A percentile compares a stretch with the other conserved stretches of the same genome.
phyloP scores from a whole-genome alignment of 1,140 invertebrate genomes.

The Bradysia coprophila region DNA sequence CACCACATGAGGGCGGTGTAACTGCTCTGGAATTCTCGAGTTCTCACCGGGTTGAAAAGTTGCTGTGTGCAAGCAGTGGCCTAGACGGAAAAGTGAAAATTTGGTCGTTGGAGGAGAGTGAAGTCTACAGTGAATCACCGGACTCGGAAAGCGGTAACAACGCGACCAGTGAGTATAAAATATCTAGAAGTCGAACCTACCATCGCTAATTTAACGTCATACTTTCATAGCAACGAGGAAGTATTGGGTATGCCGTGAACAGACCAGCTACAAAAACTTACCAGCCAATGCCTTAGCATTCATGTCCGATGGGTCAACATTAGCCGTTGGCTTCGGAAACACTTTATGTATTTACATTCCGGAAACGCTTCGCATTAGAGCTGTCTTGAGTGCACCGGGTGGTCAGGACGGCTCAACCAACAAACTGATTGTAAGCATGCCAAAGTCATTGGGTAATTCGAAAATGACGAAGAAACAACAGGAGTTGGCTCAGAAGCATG shows the following conservation, averaged over 20 bases:
- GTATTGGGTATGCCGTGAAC: conserved; percentile 44
- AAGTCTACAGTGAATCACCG: conserved; percentile 32
- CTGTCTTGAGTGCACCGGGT: conserved; percentile 19
- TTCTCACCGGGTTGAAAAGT: conserved; percentile 21
- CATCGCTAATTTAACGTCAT: background rate
- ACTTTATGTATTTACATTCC: conserved; percentile 50
- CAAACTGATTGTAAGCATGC: conserved; percentile 14
- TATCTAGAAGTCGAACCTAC: too few species aligned
- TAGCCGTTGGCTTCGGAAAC: conserved; percentile 50
- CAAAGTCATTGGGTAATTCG: conserved; percentile 6
- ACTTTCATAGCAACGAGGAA: conserved; percentile 26
- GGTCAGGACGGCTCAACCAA: conserved; percentile 13
- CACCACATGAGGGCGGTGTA: conserved; percentile 45
- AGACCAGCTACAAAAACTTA: conserved; percentile 41
- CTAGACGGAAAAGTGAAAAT: conserved; percentile 53
- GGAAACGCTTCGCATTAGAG: conserved; percentile 31
- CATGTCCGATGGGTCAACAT: conserved; percentile 54
- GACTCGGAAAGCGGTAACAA: too few species aligned
- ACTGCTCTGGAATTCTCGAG: conserved; percentile 43
- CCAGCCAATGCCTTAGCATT: conserved; percentile 37
- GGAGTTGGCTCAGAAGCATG: conserved; percentile 8
- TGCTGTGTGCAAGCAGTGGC: conserved; percentile 41
- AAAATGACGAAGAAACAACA: conserved; percentile 6
- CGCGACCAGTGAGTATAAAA: too few species aligned
- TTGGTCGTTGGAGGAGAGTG: conserved; percentile 39